Base-by-base conservation (phyloP, 2,888 invertebrate species). In the Cryptocephalus moraei region DNA sequence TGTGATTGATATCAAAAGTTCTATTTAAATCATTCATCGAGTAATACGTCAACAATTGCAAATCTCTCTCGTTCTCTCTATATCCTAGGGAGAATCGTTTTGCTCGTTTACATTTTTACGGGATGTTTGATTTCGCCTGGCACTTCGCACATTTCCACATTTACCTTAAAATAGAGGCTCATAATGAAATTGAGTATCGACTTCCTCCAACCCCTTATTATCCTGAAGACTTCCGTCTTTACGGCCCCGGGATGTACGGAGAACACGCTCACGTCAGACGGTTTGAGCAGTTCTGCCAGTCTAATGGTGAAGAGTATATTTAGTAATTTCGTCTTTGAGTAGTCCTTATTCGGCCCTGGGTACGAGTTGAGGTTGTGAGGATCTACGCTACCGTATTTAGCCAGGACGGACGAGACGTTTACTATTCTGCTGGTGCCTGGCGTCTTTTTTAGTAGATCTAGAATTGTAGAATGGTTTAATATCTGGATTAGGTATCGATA, bases 381-480 rank as follows among this genome's bases (percentile, higher is more conserved):
- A 43, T 55, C 44, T 8, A 63, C 39, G 41, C 53, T 52, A 1
- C 51, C 56, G 9, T 43, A 44, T 22, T 50, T 52, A 1, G 58
- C 60, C 38, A 52, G 38, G 1, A 50, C 10, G 9, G 64, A 64
- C 1, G 64, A 54, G 1, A 64, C 61, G 41, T 61, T 65, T 9
- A 64, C 51, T 43, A 64, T 60, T 43, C 62, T 49, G 34, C 59
- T 58, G n/a, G 57, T 55, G 22, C 56, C 52, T 22, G 22, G 22
- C 11, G 62, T 55, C 52, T 61, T 61, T 45, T 60, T 65, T 39
- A 81, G 64, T 61, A 79, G 76, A 47, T 73, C 76, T 46, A 22
- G 22, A 22, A 22, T 22, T 22, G 22, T 6, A 22, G 22, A 22
- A 22, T 22, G 6, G 22, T 22, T 22, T 22, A n/a, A n/a, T n/a